A percentile compares a stretch with the other conserved stretches of the same genome.
Conservation (phyloP, 2,888 invertebrate species). For the Papilio gigon region DNA sequence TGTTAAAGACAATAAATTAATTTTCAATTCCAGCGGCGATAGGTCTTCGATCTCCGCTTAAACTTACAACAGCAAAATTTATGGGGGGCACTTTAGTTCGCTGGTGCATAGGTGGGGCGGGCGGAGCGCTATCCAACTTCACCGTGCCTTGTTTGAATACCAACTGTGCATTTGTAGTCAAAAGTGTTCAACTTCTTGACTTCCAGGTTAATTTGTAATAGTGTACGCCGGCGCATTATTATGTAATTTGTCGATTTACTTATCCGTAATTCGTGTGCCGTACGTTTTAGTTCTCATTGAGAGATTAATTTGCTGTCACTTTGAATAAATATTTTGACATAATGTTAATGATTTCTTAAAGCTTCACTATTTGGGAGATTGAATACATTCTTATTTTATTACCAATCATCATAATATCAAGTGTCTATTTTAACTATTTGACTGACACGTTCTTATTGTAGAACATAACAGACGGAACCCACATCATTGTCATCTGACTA, state of each 20-base stretch:
- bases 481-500: too few species aligned
- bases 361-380: too few species aligned
- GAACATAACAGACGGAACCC: too few species aligned
- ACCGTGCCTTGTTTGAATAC: slow-evolving; percentile 49
- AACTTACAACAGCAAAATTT: slow-evolving; percentile 75
- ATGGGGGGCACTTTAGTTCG: slow-evolving; percentile 70
- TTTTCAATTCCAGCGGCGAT: slow-evolving; percentile 20
- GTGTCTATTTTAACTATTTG: too few species aligned
- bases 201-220: slow-evolving; percentile 39
- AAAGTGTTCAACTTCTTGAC: slow-evolving; percentile 41
- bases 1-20: background rate
- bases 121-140: slow-evolving; percentile 50
- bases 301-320: too few species aligned
- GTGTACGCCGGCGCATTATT: slow-evolving; percentile 21
- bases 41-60: slow-evolving; percentile 54
- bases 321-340: too few species aligned
- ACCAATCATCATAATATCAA: too few species aligned
- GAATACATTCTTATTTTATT: too few species aligned
- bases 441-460: too few species aligned
- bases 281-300: background rate
- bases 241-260: slow-evolving; percentile 4
- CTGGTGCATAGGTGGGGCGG: slow-evolving; percentile 62
- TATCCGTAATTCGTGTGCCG: background rate
- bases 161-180: slow-evolving; percentile 44
- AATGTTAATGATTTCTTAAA: too few species aligned